These are phyloP conservation scores for Coranthus polyacanthus DNA, from an alignment of 2,797 vertebrate genomes.

Conservation along the genomic window DNA sequence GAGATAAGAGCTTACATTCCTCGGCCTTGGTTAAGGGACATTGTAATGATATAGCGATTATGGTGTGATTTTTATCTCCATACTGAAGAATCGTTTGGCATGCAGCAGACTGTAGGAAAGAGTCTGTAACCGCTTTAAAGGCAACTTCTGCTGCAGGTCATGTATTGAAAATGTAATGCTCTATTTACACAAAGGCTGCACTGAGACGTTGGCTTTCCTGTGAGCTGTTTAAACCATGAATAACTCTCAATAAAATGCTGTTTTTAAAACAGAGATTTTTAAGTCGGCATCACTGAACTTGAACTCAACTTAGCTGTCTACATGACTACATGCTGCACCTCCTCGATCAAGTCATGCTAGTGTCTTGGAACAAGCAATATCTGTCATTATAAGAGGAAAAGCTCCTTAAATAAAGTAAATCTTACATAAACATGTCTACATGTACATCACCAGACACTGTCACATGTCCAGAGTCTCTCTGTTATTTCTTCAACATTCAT, in stretches of 20 bases:
- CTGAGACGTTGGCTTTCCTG: slow-evolving; percentile 4
- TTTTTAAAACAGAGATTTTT: not conserved
- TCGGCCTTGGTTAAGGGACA: slow-evolving; percentile 6
- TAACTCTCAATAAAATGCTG: not conserved
- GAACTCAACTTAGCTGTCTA: no score
- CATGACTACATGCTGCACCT: no score
- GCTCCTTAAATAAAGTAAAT: no score
- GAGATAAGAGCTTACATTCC: slow-evolving; percentile 31
- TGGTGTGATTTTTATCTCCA: slow-evolving; percentile 23
- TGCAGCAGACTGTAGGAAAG: not conserved
- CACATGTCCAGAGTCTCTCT: no score
- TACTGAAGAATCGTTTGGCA: not conserved
- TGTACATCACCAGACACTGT: no score
- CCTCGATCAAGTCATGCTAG: no score
- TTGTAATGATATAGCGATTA: slow-evolving; percentile 37
- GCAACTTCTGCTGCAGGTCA: not conserved
- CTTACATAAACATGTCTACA: no score
- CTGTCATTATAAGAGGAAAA: no score
- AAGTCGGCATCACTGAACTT: not conserved
- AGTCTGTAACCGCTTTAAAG: not conserved
- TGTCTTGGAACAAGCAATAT: no score
- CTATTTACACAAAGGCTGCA: not conserved
- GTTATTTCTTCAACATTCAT: no score
- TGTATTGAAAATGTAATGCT: not conserved
- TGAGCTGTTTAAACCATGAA: not conserved